Base-by-base conservation (phyloP, 2,113 vertebrate species). In the Coptodon bakossiorum region DNA sequence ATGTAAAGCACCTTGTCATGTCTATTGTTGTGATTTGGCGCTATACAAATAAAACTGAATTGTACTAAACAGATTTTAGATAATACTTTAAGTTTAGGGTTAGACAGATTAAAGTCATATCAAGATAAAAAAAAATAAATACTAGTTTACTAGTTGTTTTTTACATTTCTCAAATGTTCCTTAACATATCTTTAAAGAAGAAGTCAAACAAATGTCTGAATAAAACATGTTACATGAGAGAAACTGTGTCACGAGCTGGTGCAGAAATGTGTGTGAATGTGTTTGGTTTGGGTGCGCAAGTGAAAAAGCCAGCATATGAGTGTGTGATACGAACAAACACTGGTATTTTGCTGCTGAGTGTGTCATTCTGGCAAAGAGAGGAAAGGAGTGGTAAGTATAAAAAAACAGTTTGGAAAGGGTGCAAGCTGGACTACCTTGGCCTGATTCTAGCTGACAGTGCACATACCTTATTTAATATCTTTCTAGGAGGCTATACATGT, bases 381-480 rank as follows among this genome's bases (percentile, higher is more conserved):
- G 27, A 66, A 53, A 79, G 17, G 45, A 82, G 57, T 54, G 50
- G 9, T n/a, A 22, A 53, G 78, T 34, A 11, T 17, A 36, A 83
- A 80, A 53, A 16, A 7, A 38, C 17, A 7, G 8, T 57, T 14
- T 57, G 38, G 5, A 87, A 68, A 50, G 53, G 40, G 22, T 83
- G 34, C 66, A 85, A 57, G 57, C 59, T 78, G 76, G 36, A 71
- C 43, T 36, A n/a, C 73, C 19, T 79, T 63, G 61, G 24, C 45
- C 63, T 82, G 29, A 31, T 54, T 85, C n/a, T 57, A 76, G 86
- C 86, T 87, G 82, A 89, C 71, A 87, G 78, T 9, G 81, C 88
- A 92, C 90, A 91, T 91, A 93, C 90, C 91, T 92, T 38, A 73
- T 38, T 73, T 6, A 80, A 50, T 85, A 57, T 89, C 54, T 88